These are phyloP conservation scores for Hololepta plana DNA, from an alignment of 2,888 invertebrate genomes.

Conservation along the genomic window DNA sequence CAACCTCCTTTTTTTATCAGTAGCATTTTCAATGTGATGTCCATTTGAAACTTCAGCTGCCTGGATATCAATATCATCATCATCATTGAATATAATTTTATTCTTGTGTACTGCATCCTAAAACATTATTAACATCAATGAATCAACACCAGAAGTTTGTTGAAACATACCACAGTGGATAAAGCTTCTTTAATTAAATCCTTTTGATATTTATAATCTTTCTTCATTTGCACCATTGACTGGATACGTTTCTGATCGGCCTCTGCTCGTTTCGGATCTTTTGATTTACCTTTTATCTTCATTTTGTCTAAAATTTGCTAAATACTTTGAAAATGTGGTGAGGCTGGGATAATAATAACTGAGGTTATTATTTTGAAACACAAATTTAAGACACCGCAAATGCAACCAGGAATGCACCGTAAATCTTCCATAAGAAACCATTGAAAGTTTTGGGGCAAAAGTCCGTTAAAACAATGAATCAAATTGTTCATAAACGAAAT, in stretches of 20 bases:
- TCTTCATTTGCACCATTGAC: constrained; percentile 44
- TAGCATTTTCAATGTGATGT: constrained; percentile 2
- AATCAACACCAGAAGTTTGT: constrained; percentile 3
- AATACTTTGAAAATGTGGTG: no score
- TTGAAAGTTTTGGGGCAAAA: no score
- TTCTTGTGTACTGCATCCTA: constrained; percentile 36
- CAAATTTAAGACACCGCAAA: no score
- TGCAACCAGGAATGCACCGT: no score
- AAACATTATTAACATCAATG: constrained; percentile 12
- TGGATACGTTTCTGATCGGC: constrained; percentile 48
- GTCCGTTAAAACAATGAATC: no score
- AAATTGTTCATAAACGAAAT: no score
- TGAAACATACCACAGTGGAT: constrained; percentile 34
- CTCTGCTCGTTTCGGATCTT: constrained; percentile 16
- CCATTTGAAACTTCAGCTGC: constrained; percentile 10
- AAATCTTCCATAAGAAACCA: no score
- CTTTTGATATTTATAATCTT: constrained; percentile 44
- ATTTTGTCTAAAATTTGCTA: no score
- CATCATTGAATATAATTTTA: constrained; percentile 44
- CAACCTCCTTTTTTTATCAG: constrained; percentile 22
- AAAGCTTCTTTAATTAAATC: constrained; percentile 44
- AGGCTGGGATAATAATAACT: no score
- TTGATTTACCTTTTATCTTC: constrained; percentile 10
- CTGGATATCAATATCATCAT: constrained; percentile 19
- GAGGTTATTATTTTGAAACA: no score